A percentile compares a stretch with the other conserved stretches of the same genome.
Conservation (phyloP, 2,797 vertebrate species). For the Megalops cyprinoides region DNA sequence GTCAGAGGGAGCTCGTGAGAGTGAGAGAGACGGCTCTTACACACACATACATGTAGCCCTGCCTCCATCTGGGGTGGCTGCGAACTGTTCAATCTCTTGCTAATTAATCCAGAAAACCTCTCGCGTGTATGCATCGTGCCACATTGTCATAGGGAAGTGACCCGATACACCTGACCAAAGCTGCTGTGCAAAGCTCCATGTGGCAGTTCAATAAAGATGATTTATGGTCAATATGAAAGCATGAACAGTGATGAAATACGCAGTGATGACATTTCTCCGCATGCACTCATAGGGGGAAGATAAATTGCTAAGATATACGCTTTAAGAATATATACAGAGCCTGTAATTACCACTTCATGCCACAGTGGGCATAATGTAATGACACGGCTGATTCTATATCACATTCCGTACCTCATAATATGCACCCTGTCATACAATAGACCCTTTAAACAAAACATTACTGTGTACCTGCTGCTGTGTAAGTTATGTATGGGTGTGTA, state of each 20-base stretch:
- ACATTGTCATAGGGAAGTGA: background rate
- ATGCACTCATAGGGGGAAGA: slow-evolving; percentile 34
- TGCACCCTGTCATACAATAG: background rate
- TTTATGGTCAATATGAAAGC: slow-evolving; percentile 41
- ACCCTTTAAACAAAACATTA: slow-evolving; percentile 10
- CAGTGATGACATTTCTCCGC: slow-evolving; percentile 21
- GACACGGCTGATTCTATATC: slow-evolving; percentile 8
- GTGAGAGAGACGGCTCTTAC: background rate
- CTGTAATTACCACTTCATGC: slow-evolving; percentile 14
- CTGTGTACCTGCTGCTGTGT: background rate
- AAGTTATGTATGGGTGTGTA: background rate
- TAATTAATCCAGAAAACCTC: background rate
- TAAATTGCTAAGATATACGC: slow-evolving; percentile 25
- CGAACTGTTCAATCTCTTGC: background rate
- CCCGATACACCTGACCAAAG: slow-evolving; percentile 5
- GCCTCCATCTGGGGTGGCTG: background rate
- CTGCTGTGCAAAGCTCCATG: background rate
- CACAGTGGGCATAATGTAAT: slow-evolving; percentile 14
- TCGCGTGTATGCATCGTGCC: background rate
- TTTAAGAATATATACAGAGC: slow-evolving; percentile 12
- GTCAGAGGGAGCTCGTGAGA: background rate
- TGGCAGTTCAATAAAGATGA: slow-evolving; percentile 40
- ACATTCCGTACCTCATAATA: slow-evolving; percentile 5
- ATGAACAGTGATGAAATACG: slow-evolving; percentile 5
- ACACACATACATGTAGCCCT: background rate